Conservation (phyloP, 2,888 invertebrate species). For the Limnephilus lunatus region DNA sequence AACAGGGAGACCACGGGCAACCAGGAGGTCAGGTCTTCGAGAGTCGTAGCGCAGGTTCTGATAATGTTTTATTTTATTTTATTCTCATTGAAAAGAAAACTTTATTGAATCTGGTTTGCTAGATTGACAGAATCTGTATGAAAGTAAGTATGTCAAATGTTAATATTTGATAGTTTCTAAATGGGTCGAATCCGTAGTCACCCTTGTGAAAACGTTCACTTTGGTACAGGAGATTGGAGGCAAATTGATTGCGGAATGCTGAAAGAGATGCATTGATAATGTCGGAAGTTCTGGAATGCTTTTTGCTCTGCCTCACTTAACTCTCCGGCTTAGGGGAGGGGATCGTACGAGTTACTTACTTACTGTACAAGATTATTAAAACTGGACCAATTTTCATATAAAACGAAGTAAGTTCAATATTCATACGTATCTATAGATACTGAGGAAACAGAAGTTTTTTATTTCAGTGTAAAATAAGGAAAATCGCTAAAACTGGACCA, state of each 20-base stretch:
- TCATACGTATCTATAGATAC: background rate
- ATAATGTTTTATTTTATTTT: too few relatives aligned
- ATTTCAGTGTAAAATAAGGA: background rate
- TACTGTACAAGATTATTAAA: background rate
- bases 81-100: too few relatives aligned
- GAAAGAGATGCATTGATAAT: slow-evolving; percentile 35
- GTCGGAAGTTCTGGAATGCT: slow-evolving; percentile 40
- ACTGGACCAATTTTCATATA: background rate
- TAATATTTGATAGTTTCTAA: background rate
- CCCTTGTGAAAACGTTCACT: slow-evolving; percentile 2
- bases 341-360: background rate
- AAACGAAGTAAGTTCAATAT: background rate
- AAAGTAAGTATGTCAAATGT: too few relatives aligned
- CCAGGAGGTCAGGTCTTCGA: too few relatives aligned
- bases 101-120: too few relatives aligned
- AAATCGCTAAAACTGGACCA: background rate
- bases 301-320: slow-evolving; percentile 28
- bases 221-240: slow-evolving; percentile 42
- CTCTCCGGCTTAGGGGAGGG: background rate
- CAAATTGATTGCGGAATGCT: slow-evolving; percentile 45
- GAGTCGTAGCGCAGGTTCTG: too few relatives aligned
- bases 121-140: too few relatives aligned
- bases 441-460: background rate
- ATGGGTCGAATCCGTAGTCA: background rate
- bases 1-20: too few relatives aligned